Evolutionary conservation across 2,797 vertebrate genomes (phyloP).

Genomic region (Gadopsis bispinosus): DNA sequence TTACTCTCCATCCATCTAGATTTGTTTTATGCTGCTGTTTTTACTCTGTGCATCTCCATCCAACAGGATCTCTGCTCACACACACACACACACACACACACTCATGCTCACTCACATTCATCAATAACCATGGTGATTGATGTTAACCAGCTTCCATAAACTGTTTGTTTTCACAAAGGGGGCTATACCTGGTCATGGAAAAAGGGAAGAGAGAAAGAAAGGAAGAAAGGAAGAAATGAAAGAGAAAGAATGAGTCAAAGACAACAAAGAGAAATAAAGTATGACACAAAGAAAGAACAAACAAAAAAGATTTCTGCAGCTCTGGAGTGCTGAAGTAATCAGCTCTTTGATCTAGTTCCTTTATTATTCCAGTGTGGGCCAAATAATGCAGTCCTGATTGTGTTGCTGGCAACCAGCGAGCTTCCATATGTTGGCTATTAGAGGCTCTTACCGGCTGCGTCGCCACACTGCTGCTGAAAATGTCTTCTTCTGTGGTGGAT

Average conservation of each 20-base stretch:
- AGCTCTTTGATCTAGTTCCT: conserved; percentile 84
- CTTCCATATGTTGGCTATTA: conserved; percentile 86
- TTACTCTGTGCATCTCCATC: conserved; percentile 25
- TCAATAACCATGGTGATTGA: conserved; percentile 46
- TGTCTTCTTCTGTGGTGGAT: conserved; percentile 32
- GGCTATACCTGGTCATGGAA: conserved; percentile 49
- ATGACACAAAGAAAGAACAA: conserved; percentile 69
- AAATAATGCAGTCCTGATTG: conserved; percentile 84
- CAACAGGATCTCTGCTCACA: conserved; percentile 2
- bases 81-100: conserved; percentile 16
- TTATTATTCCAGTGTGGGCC: conserved; percentile 84
- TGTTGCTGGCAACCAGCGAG: conserved; percentile 75
- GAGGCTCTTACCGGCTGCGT: conserved; percentile 60
- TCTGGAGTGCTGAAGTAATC: conserved; percentile 80
- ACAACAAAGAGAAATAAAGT: conserved; percentile 65
- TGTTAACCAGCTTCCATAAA: conserved; percentile 40
- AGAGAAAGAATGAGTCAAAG: conserved; percentile 25
- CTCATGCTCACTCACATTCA: conserved; percentile 31
- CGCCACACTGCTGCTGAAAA: conserved; percentile 44
- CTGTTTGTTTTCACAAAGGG: conserved; percentile 38
- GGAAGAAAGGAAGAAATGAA: conserved; percentile 15
- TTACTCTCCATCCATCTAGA: conserved; percentile 22
- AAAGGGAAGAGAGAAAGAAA: not conserved
- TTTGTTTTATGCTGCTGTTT: conserved; percentile 51
- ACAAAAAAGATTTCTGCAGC: conserved; percentile 63